These are phyloP conservation scores for Paramormyrops kingsleyae DNA, from an alignment of 2,113 vertebrate genomes.

Conservation along the genomic window DNA sequence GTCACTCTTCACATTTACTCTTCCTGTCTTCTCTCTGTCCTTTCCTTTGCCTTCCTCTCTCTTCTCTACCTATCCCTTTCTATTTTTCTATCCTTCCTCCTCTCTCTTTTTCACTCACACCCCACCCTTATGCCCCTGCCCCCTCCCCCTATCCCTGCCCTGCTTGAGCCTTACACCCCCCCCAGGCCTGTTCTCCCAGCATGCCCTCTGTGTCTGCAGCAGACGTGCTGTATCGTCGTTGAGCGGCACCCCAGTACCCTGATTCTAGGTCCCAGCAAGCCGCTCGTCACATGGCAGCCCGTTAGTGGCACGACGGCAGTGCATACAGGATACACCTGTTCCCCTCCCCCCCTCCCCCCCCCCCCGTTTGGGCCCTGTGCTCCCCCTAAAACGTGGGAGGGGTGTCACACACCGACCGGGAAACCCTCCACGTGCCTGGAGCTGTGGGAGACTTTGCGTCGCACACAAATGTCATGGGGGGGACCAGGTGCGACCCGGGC, in stretches of 20 bases:
- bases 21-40: neutral
- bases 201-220: neutral
- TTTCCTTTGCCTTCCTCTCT: neutral
- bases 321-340: neutral
- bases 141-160: neutral
- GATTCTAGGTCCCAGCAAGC: neutral
- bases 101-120: neutral
- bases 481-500: neutral
- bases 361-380: neutral
- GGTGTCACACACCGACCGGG: neutral
- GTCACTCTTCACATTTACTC: neutral
- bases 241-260: neutral
- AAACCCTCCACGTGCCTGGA: neutral
- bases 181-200: neutral
- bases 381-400: neutral
- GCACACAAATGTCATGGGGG: neutral
- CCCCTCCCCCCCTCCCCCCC: neutral
- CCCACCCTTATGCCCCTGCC: neutral
- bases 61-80: neutral
- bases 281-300: neutral
- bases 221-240: neutral
- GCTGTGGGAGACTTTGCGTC: neutral
- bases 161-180: neutral
- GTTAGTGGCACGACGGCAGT: neutral
- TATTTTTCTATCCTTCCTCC: neutral